Conservation (phyloP, 1,140 invertebrate species). For the Schlechtendalia chinensis region DNA sequence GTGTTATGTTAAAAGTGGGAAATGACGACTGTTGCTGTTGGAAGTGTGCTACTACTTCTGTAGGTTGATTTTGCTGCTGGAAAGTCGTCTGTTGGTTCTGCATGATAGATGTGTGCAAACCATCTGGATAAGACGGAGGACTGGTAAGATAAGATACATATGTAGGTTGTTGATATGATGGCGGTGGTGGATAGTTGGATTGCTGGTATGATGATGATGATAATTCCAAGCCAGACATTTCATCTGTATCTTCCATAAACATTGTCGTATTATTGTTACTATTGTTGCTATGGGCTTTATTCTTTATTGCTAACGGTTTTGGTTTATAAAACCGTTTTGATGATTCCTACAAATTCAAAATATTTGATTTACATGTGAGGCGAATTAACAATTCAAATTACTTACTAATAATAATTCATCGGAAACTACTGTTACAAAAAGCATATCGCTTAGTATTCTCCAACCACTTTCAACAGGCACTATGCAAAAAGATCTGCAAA, state of each 20-base stretch:
- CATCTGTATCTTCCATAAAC: constrained; percentile 39
- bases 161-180: background rate
- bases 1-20: background rate
- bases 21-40: background rate
- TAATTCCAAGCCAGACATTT: constrained; percentile 21
- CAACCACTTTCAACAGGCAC: constrained; percentile 3
- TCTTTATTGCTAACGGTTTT: background rate
- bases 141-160: background rate
- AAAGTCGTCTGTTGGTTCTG: background rate
- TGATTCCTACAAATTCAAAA: constrained; percentile 12
- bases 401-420: constrained; percentile 31
- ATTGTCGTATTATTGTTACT: constrained; percentile 3
- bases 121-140: background rate
- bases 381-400: background rate
- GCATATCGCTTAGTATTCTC: constrained; percentile 43
- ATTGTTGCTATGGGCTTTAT: background rate
- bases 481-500: constrained; percentile 26
- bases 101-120: background rate
- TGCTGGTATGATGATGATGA: background rate
- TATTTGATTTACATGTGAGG: background rate
- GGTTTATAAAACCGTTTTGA: constrained; percentile 32
- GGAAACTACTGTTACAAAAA: background rate
- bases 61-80: background rate
- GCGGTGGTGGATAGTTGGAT: background rate
- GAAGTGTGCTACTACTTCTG: background rate